These are phyloP conservation scores for Telmatherina bonti DNA, from an alignment of 2,797 vertebrate species.

Conservation along the genomic window DNA sequence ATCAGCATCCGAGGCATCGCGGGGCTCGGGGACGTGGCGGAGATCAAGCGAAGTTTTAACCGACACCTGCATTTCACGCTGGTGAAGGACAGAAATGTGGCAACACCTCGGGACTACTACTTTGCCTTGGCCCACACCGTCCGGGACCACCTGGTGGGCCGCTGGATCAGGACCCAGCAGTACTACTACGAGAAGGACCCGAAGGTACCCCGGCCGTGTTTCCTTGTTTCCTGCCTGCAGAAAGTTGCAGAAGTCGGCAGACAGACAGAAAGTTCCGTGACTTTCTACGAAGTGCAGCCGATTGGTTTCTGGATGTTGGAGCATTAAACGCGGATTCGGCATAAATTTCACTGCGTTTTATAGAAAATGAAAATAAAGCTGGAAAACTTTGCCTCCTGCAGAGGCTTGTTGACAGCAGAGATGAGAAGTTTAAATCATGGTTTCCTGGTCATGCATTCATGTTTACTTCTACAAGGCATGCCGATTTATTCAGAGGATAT, in stretches of 20 bases:
- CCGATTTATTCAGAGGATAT: not conserved
- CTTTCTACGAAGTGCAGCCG: rapidly evolving
- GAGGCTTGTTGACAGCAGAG: not conserved
- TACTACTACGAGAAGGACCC: constrained; percentile 88
- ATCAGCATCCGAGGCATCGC: constrained; percentile 90
- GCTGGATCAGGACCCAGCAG: constrained; percentile 94
- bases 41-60: constrained; percentile 89
- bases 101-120: constrained; percentile 88
- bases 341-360: not conserved
- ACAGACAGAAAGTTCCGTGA: rapidly evolving
- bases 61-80: constrained; percentile 91
- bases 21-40: constrained; percentile 87
- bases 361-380: not conserved
- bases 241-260: not conserved
- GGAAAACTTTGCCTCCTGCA: not conserved
- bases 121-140: constrained; percentile 89
- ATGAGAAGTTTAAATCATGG: not conserved
- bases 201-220: no score
- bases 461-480: not conserved
- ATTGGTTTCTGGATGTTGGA: rapidly evolving
- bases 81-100: constrained; percentile 91
- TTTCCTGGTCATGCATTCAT: no score
- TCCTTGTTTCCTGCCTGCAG: not conserved
- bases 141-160: constrained; percentile 90
- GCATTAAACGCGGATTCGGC: not conserved